phyloP scores from a whole-genome alignment of 64 coral and sea anemone genomes.

The Platygyra sinensis region DNA sequence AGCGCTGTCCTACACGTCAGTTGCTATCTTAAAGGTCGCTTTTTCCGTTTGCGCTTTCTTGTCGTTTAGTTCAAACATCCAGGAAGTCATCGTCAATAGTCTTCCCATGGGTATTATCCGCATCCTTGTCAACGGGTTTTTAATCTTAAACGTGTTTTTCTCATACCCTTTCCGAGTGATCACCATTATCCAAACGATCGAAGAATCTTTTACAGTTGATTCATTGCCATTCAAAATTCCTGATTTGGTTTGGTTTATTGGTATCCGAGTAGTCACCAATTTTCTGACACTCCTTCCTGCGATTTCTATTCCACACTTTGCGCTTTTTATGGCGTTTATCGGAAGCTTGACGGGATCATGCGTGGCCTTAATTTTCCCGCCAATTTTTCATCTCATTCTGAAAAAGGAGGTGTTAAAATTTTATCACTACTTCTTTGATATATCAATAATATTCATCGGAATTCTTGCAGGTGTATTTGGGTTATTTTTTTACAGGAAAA shows the following conservation, averaged over 20 bases:
- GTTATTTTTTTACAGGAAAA: not conserved
- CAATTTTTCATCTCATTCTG: conserved; percentile 49
- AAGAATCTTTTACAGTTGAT: conserved; percentile 22
- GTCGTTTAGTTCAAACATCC: conserved; percentile 33
- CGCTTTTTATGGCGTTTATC: conserved; percentile 67
- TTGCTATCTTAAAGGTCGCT: conserved; percentile 13
- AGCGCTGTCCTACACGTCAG: conserved; percentile 16
- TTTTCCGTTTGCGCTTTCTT: conserved; percentile 34
- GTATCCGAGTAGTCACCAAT: conserved; percentile 4
- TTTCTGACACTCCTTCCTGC: conserved; percentile 4
- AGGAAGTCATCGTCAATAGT: not conserved
- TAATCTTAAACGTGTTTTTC: conserved; percentile 48
- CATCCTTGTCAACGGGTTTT: conserved; percentile 19
- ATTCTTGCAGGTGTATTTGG: not conserved
- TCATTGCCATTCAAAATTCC: conserved; percentile 30
- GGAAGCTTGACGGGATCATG: conserved; percentile 47
- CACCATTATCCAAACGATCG: conserved; percentile 38
- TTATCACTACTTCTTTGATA: not conserved
- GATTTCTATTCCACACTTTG: conserved; percentile 58
- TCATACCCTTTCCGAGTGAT: conserved; percentile 50
- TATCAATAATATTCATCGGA: not conserved
- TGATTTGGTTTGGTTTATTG: conserved; percentile 44
- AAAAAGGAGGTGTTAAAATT: conserved; percentile 4
- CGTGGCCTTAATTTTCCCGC: conserved; percentile 47
- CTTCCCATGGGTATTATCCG: conserved; percentile 14